A percentile compares a stretch with the other conserved stretches of the same genome.
Conservation (phyloP, 2,113 vertebrate species). For the Ascaphus truei region DNA sequence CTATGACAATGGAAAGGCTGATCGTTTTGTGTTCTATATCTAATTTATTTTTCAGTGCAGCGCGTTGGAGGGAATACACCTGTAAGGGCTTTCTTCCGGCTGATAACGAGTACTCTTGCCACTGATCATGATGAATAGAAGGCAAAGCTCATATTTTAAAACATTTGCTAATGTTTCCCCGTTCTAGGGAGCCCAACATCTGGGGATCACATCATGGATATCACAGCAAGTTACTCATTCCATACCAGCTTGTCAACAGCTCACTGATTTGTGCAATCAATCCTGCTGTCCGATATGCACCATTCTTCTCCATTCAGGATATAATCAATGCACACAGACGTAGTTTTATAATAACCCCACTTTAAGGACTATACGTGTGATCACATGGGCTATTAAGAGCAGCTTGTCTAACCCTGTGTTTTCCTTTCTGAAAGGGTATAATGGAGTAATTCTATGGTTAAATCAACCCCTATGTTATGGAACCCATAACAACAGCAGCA, state of each 20-base stretch:
- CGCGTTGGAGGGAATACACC: constrained; percentile 24
- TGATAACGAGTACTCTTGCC: constrained; percentile 28
- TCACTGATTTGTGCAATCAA: constrained; percentile 25
- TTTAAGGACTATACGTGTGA: neutral
- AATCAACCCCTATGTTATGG: too few relatives aligned
- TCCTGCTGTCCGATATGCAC: constrained; percentile 17
- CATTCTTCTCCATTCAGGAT: neutral
- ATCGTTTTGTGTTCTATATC: constrained; percentile 18
- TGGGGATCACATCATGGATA: constrained; percentile 27
- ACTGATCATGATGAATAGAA: constrained; percentile 30
- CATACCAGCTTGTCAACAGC: constrained; percentile 24
- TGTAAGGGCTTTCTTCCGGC: constrained; percentile 29
- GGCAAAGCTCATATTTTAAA: constrained; percentile 25
- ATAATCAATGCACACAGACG: constrained; percentile 11
- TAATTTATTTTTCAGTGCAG: constrained; percentile 19
- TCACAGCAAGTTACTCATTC: constrained; percentile 33
- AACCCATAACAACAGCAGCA: too few relatives aligned
- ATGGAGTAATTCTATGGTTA: too few relatives aligned
- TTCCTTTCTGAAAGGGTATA: too few relatives aligned
- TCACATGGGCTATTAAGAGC: too few relatives aligned
- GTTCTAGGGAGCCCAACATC: constrained; percentile 30
- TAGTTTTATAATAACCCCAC: neutral
- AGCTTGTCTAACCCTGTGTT: too few relatives aligned
- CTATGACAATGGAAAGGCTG: constrained; percentile 1
- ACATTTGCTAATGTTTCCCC: constrained; percentile 31